A percentile compares a stretch with the other conserved stretches of the same genome.
Evolutionary conservation across 2,113 vertebrate species (phyloP).

Genomic region (Takifugu flavidus): DNA sequence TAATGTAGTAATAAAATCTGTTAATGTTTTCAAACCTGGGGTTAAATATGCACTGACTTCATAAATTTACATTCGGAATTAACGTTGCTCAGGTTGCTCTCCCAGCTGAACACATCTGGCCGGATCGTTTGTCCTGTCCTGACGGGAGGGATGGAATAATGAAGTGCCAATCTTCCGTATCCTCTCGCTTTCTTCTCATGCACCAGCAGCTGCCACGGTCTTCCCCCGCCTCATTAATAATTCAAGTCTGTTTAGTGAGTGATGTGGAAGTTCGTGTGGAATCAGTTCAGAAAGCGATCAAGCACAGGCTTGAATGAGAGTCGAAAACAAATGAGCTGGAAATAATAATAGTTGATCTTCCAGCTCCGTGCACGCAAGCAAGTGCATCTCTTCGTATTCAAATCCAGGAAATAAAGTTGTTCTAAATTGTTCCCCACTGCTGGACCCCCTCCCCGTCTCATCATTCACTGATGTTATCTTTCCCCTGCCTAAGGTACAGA

Average conservation of each 20-base stretch:
- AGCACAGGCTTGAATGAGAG: constrained; percentile 22
- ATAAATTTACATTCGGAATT: constrained; percentile 19
- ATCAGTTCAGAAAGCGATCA: constrained; percentile 18
- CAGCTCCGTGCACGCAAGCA: neutral
- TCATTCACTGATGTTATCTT: constrained; percentile 41
- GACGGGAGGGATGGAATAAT: constrained; percentile 18
- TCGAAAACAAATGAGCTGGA: constrained; percentile 31
- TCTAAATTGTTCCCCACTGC: constrained; percentile 29
- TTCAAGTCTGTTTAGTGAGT: constrained; percentile 33
- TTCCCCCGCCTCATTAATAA: constrained; percentile 42
- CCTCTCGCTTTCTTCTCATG: constrained; percentile 31
- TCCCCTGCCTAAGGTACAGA: constrained; percentile 15
- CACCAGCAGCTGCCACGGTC: constrained; percentile 45
- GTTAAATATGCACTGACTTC: constrained; percentile 42
- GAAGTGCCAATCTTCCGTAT: constrained; percentile 19
- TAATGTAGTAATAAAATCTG: constrained; percentile 3
- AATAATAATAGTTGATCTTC: constrained; percentile 31
- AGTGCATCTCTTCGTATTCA: neutral
- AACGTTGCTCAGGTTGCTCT: constrained; percentile 21
- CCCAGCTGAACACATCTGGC: constrained; percentile 53
- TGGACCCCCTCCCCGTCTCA: constrained; percentile 17
- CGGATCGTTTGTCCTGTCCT: constrained; percentile 17
- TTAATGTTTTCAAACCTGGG: neutral
- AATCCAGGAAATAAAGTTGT: constrained; percentile 7
- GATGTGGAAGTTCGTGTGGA: constrained; percentile 19